Conservation (phyloP, 2,113 vertebrate species). For the Monopterus albus region DNA sequence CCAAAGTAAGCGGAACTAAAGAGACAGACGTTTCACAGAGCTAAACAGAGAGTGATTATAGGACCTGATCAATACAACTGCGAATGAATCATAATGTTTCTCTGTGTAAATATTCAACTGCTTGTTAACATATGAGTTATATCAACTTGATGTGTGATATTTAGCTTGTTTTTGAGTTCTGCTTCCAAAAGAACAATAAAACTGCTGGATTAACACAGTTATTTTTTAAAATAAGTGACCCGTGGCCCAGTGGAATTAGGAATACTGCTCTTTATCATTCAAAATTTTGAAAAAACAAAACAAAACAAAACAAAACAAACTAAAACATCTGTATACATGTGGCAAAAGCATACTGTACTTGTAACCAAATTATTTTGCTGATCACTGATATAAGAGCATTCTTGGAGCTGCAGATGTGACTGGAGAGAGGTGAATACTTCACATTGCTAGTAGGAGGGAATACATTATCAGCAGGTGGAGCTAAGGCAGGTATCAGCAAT, state of each 20-base stretch:
- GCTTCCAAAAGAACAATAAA: not conserved
- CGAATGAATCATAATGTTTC: not conserved
- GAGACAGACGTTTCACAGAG: not conserved
- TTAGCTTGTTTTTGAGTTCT: not conserved
- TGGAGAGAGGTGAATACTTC: not conserved
- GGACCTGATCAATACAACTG: too few relatives aligned
- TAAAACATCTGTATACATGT: not conserved
- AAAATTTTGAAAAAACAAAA: too few relatives aligned
- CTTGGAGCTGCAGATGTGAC: slow-evolving; percentile 13
- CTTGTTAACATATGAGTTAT: not conserved
- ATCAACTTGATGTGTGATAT: not conserved
- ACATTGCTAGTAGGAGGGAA: not conserved
- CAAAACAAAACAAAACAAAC: too few relatives aligned
- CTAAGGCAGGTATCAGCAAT: not conserved
- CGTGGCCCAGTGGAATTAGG: not conserved
- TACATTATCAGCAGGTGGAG: slow-evolving; percentile 22
- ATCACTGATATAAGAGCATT: not conserved
- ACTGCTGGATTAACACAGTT: too few relatives aligned
- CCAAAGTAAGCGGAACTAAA: not conserved
- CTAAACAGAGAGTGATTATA: not conserved
- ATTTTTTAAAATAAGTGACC: too few relatives aligned
- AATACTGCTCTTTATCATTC: not conserved
- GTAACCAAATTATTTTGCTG: not conserved
- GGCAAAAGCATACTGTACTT: not conserved
- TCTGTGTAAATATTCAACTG: not conserved